Evolutionary conservation across 2,797 vertebrate species (phyloP).

Genomic region (Hylomyscus alleni): DNA sequence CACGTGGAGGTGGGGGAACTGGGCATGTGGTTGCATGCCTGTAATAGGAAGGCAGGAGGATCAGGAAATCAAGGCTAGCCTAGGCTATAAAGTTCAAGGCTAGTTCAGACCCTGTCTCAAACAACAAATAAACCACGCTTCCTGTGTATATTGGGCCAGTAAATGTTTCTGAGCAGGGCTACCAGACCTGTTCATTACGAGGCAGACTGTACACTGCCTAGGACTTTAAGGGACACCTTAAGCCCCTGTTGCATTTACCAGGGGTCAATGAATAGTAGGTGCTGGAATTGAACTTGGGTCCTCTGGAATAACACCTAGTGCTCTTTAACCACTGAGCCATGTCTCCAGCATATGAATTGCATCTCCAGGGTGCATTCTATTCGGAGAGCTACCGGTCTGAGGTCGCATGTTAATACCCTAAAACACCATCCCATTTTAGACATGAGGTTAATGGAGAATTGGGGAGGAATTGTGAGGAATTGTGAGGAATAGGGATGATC

Average conservation of each 20-base stretch:
- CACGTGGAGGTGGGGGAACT: neutral
- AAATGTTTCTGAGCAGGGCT: neutral
- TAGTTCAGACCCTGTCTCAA: neutral
- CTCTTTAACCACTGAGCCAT: neutral
- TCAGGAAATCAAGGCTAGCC: neutral
- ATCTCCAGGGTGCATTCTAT: neutral
- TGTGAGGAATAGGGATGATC: neutral
- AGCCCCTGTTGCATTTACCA: neutral
- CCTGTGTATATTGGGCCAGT: neutral
- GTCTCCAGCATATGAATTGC: neutral
- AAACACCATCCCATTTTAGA: neutral
- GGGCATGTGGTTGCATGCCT: neutral
- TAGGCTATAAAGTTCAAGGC: neutral
- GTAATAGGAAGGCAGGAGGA: neutral
- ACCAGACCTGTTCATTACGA: neutral
- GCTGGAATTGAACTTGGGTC: neutral
- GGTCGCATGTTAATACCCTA: neutral
- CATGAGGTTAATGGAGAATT: neutral
- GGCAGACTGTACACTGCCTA: neutral
- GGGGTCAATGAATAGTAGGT: neutral
- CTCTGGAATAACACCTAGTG: neutral
- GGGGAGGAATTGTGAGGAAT: neutral
- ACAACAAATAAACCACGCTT: neutral
- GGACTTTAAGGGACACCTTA: neutral
- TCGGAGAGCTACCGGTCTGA: neutral